These are phyloP conservation scores for Dermatophagoides farinae DNA, from an alignment of 1,140 invertebrate species.

Conservation along the genomic window DNA sequence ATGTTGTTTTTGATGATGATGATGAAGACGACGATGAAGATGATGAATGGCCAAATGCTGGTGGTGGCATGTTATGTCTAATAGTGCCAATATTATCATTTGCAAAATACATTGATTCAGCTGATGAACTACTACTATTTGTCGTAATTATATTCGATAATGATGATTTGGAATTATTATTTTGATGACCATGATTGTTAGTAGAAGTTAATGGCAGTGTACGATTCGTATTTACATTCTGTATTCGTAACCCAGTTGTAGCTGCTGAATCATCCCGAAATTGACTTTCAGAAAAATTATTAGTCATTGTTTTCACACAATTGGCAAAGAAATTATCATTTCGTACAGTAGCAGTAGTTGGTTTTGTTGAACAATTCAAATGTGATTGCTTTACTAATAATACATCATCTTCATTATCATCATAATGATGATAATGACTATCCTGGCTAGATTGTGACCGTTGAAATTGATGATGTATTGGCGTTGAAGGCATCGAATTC, in stretches of 20 bases:
- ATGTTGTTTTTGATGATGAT: not conserved
- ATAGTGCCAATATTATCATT: slow-evolving; percentile 97
- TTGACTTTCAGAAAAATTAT: slow-evolving; percentile 23
- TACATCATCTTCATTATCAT: not conserved
- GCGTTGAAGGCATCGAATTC: not conserved
- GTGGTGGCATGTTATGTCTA: slow-evolving; percentile 37
- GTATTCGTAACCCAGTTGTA: slow-evolving; percentile 3
- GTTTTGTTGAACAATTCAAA: too few species aligned
- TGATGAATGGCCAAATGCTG: not conserved
- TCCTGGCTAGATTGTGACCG: not conserved
- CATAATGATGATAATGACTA: not conserved
- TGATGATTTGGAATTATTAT: not conserved
- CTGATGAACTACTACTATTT: slow-evolving; percentile 7
- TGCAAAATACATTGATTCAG: slow-evolving; percentile 78
- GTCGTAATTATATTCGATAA: slow-evolving; percentile 2
- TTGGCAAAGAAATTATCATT: slow-evolving; percentile 27
- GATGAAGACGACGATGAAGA: not conserved
- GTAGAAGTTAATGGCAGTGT: not conserved
- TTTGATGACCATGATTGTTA: not conserved
- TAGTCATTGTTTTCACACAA: slow-evolving; percentile 30
- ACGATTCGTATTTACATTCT: not conserved
- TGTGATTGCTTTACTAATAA: not conserved
- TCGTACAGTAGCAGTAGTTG: not conserved
- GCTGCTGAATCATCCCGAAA: slow-evolving; percentile 21
- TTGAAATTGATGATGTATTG: not conserved